Conservation (phyloP, 2,113 vertebrate species). For the Ivindomyrus marchei region DNA sequence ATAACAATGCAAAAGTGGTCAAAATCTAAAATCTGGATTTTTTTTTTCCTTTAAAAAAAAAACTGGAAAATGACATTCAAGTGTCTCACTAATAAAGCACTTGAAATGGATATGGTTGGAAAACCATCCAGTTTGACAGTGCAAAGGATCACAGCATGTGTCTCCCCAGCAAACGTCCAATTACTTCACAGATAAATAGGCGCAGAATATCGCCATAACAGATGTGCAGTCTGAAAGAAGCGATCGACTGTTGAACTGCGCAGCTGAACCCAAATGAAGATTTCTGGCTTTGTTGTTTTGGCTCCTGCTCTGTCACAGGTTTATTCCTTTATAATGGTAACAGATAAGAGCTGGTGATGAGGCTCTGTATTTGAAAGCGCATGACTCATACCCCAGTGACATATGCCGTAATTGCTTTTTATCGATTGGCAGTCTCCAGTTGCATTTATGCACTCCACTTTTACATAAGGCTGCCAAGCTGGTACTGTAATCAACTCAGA, state of each 20-base stretch:
- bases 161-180: not conserved
- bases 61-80: not conserved
- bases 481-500: constrained; percentile 4
- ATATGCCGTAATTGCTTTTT: constrained; percentile 37
- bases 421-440: constrained; percentile 26
- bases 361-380: not conserved
- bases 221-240: not conserved
- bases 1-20: not conserved
- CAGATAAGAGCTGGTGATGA: not conserved
- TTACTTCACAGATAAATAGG: constrained; percentile 1
- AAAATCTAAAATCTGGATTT: not conserved
- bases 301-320: not conserved
- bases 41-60: not conserved
- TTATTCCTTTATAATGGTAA: not conserved
- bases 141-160: not conserved
- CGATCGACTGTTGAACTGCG: not conserved
- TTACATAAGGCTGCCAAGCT: constrained; percentile 14
- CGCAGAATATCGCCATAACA: not conserved
- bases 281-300: not conserved
- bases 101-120: not conserved
- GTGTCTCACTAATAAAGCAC: not conserved
- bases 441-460: constrained; percentile 22
- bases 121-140: not conserved
- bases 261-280: not conserved
- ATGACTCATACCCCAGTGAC: constrained; percentile 28